Evolutionary conservation across 2,888 invertebrate species (phyloP).

Genomic region (Coecobrya sp.): DNA sequence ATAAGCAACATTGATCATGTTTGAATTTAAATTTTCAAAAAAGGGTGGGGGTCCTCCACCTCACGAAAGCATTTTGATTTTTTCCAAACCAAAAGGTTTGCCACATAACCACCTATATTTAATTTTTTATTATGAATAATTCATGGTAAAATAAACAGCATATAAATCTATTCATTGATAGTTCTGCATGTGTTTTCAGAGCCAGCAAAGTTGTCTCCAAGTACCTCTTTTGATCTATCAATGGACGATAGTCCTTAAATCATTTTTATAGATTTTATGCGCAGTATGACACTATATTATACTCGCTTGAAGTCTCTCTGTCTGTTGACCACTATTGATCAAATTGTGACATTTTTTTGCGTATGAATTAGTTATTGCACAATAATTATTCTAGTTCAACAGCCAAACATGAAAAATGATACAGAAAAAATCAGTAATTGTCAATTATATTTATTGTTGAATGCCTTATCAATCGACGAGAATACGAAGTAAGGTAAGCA

Average conservation of each 20-base stretch:
- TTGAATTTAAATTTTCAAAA: constrained; percentile 10
- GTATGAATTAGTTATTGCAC: constrained; percentile 2
- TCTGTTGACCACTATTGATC: not conserved
- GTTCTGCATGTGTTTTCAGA: not conserved
- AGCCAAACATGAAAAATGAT: constrained; percentile 52
- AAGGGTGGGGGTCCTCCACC: constrained; percentile 54
- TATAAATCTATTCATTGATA: not conserved
- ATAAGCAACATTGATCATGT: constrained; percentile 16
- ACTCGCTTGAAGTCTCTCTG: not conserved
- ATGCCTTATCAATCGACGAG: not conserved
- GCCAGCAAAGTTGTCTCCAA: not conserved
- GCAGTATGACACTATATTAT: not conserved
- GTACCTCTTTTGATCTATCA: not conserved
- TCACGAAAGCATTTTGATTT: constrained; percentile 10
- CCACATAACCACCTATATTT: not conserved
- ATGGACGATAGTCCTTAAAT: not conserved
- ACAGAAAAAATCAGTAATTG: constrained; percentile 36
- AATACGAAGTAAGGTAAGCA: too few relatives aligned
- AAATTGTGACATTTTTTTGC: constrained; percentile 50
- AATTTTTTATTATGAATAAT: not conserved
- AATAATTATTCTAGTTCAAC: constrained; percentile 47
- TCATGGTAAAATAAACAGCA: not conserved
- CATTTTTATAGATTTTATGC: not conserved
- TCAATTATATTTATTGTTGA: not conserved
- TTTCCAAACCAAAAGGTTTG: not conserved